Percentiles rank a stretch among this genome's conserved stretches.
Conservation (phyloP, 2,113 vertebrate genomes). For the Leptobrachium leishanense region DNA sequence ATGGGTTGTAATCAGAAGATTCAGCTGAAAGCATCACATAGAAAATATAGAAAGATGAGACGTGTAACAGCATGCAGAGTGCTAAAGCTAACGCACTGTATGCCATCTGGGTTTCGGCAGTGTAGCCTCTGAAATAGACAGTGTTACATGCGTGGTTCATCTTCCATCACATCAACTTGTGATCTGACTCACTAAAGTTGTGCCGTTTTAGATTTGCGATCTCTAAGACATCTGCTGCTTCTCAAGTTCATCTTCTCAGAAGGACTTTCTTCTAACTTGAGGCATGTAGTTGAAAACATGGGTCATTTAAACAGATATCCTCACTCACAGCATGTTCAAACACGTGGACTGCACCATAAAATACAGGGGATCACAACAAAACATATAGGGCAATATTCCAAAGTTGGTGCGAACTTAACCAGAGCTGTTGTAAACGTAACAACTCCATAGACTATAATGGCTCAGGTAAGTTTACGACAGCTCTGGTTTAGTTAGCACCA, state of each 20-base stretch:
- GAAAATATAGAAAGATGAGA: neutral
- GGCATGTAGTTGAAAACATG: conserved; percentile 40
- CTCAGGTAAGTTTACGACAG: too few relatives aligned
- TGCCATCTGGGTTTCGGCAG: conserved; percentile 34
- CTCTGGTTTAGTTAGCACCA: too few relatives aligned
- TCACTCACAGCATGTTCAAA: neutral
- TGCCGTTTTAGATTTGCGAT: conserved; percentile 38
- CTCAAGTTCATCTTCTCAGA: conserved; percentile 33
- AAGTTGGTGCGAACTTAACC: too few relatives aligned
- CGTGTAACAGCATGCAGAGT: conserved; percentile 33
- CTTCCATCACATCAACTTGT: conserved; percentile 22
- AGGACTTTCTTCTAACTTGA: conserved; percentile 35
- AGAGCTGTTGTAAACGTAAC: too few relatives aligned
- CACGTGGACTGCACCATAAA: neutral
- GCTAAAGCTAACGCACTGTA: conserved; percentile 40
- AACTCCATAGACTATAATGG: too few relatives aligned
- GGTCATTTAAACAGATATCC: conserved; percentile 25
- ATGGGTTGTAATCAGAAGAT: too few relatives aligned
- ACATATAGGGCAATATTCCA: too few relatives aligned
- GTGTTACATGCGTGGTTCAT: conserved; percentile 22
- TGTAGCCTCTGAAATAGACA: conserved; percentile 31
- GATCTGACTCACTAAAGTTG: conserved; percentile 30
- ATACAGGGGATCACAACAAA: too few relatives aligned
- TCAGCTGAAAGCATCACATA: too few relatives aligned
- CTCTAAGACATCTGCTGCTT: conserved; percentile 40